A percentile compares a stretch with the other conserved stretches of the same genome.
These are phyloP conservation scores for Sesia bembeciformis DNA, from an alignment of 2,888 invertebrate genomes.

Conservation along the genomic window DNA sequence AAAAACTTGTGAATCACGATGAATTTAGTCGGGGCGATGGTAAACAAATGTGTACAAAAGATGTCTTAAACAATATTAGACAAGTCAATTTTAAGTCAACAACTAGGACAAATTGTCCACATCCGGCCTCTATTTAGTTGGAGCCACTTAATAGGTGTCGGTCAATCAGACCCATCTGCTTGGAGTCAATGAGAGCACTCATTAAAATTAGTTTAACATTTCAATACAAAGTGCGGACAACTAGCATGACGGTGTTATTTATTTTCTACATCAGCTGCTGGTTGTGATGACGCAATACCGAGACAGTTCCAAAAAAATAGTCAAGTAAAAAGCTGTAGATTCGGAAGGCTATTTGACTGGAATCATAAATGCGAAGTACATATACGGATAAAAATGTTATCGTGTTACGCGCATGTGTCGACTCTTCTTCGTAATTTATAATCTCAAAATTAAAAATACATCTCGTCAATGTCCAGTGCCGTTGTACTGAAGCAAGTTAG, in stretches of 20 bases:
- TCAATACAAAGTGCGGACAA: conserved; percentile 10
- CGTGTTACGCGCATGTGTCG: too few relatives aligned
- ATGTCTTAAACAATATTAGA: conserved; percentile 3
- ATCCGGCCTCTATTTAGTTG: conserved; percentile 58
- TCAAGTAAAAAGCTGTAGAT: not conserved
- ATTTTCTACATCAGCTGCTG: not conserved
- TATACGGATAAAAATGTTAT: too few relatives aligned
- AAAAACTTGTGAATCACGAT: too few relatives aligned
- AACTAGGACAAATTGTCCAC: conserved; percentile 65
- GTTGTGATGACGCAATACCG: conserved; percentile 3
- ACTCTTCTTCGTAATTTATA: too few relatives aligned
- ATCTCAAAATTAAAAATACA: too few relatives aligned
- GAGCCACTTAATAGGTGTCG: conserved; percentile 56
- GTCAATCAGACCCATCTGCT: conserved; percentile 61
- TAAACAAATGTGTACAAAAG: not conserved
- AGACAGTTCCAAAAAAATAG: conserved; percentile 7
- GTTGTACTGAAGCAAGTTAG: too few relatives aligned
- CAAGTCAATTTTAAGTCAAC: conserved; percentile 12
- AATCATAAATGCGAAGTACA: too few relatives aligned
- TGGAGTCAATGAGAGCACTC: conserved; percentile 39
- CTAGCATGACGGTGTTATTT: not conserved
- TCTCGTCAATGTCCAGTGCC: too few relatives aligned
- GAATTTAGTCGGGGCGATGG: too few relatives aligned
- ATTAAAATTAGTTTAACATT: conserved; percentile 37
- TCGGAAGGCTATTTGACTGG: too few relatives aligned